phyloP scores from a whole-genome alignment of 2,888 invertebrate species.

The Abrostola triplasia region DNA sequence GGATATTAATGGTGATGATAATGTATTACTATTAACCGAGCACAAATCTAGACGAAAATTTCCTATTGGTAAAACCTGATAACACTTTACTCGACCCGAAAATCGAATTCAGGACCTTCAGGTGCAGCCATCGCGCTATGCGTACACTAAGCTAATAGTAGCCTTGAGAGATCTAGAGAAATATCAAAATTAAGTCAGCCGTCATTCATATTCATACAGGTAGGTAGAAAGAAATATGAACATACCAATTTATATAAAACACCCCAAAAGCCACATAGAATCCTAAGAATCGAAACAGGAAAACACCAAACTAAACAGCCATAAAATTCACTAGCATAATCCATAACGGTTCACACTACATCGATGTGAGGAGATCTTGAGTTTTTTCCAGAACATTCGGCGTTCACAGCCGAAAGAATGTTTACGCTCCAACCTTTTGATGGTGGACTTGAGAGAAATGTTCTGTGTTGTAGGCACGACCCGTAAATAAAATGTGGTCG shows the following conservation, averaged over 20 bases:
- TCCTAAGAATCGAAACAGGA: constrained; percentile 21
- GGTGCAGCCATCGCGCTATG: no score
- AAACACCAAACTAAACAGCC: constrained; percentile 42
- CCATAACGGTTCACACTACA: constrained; percentile 56
- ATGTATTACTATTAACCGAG: no score
- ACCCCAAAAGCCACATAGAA: constrained; percentile 7
- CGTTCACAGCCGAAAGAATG: constrained; percentile 44
- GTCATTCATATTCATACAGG: background rate
- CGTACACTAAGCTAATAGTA: no score
- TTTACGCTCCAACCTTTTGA: constrained; percentile 53
- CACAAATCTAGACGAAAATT: no score
- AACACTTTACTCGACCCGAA: no score
- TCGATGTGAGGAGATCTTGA: constrained; percentile 42
- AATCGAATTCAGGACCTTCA: no score
- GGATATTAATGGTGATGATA: no score
- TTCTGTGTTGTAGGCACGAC: constrained; percentile 57
- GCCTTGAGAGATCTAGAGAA: no score
- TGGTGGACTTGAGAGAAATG: constrained; percentile 56
- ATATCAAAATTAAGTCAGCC: no score
- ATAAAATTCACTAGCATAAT: constrained; percentile 49
- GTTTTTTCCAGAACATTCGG: constrained; percentile 48
- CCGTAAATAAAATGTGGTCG: constrained; percentile 74
- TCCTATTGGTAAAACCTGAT: no score
- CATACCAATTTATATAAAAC: background rate
- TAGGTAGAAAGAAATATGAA: constrained; percentile 6